phyloP scores from a whole-genome alignment of 2,797 vertebrate species.

The Sphaeramia orbicularis region DNA sequence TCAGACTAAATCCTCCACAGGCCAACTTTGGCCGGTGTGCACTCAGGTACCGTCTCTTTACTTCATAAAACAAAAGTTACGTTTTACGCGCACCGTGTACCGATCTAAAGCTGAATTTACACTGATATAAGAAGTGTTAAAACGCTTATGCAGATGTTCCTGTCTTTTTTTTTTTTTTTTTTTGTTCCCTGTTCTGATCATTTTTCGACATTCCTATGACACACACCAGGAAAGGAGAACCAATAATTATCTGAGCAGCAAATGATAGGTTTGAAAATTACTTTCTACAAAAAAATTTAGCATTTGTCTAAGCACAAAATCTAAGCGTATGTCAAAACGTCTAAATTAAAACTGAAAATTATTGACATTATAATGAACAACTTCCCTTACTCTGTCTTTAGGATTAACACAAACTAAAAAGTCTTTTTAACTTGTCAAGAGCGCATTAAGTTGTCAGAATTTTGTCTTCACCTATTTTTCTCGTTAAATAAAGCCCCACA shows the following conservation, averaged over 20 bases:
- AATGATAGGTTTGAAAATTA: conserved; percentile 72
- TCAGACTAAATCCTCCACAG: conserved; percentile 40
- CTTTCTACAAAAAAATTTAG: conserved; percentile 38
- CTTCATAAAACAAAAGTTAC: conserved; percentile 11
- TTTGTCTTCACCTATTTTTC: not conserved
- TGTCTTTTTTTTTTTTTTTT: not conserved
- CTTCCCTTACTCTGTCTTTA: not conserved
- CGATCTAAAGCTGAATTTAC: not conserved
- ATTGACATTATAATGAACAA: not conserved
- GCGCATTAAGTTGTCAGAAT: not conserved
- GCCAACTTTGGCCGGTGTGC: conserved; percentile 38
- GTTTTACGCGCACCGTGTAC: conserved; percentile 4
- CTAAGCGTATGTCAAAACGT: conserved; percentile 18
- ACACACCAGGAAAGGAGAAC: conserved; percentile 55
- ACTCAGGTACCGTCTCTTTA: conserved; percentile 54
- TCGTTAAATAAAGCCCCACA: conserved; percentile 4
- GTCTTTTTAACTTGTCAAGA: not conserved
- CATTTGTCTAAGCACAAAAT: not conserved
- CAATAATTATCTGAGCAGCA: conserved; percentile 71
- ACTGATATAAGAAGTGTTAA: conserved; percentile 10
- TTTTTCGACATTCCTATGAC: conserved; percentile 67
- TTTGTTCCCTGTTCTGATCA: conserved; percentile 35
- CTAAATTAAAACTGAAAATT: conserved; percentile 14
- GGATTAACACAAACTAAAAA: conserved; percentile 4
- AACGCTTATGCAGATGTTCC: conserved; percentile 41